A percentile compares a stretch with the other conserved stretches of the same genome.
Evolutionary conservation across 2,888 invertebrate genomes (phyloP).

Genomic region (Penaeus monodon): DNA sequence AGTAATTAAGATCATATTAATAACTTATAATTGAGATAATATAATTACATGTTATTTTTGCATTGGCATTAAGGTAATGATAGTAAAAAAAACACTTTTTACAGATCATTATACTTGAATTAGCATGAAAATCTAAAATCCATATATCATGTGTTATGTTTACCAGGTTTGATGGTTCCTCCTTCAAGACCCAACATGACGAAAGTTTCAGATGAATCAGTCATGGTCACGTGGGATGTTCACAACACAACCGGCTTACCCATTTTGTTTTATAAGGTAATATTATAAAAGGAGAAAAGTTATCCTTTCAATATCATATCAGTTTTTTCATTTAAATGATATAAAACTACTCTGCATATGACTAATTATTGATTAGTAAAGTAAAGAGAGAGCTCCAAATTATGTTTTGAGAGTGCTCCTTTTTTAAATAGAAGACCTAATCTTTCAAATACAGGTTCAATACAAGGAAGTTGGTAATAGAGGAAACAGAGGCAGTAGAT

Average conservation of each 20-base stretch:
- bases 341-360: no score
- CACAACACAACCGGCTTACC: constrained; percentile 79
- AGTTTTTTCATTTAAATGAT: no score
- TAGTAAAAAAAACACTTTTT: no score
- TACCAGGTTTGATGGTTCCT: constrained; percentile 82
- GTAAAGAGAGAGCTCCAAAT: no score
- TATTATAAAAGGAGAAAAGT: not conserved
- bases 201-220: constrained; percentile 87
- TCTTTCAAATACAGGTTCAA: constrained; percentile 72
- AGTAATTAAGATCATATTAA: no score
- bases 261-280: constrained; percentile 86
- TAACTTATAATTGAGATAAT: no score
- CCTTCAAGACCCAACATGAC: constrained; percentile 90
- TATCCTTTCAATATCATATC: not conserved
- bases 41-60: no score
- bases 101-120: not conserved
- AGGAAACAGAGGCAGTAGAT: constrained; percentile 71
- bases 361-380: no score
- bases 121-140: not conserved
- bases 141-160: not conserved
- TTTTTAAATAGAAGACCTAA: no score
- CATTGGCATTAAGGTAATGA: no score
- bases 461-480: constrained; percentile 75
- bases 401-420: no score
- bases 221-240: constrained; percentile 92